These are phyloP conservation scores for Ophion obscuratus DNA, from an alignment of 2,888 invertebrate species.

Conservation along the genomic window DNA sequence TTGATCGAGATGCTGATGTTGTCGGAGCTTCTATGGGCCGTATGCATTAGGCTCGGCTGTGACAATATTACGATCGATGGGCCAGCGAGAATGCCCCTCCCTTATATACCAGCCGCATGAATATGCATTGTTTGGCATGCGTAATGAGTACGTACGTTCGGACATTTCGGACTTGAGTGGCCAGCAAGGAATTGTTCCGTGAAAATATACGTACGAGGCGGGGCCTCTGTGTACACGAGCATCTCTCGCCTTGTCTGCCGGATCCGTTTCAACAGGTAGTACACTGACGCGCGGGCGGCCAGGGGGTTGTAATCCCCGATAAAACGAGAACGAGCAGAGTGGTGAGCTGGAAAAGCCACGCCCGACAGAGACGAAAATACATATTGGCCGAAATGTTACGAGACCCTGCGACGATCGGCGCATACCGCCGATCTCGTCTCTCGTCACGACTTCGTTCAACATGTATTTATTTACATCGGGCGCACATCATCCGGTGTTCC, in stretches of 20 bases:
- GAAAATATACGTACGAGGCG: background rate
- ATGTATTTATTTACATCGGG: background rate
- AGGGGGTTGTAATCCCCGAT: constrained; percentile 41
- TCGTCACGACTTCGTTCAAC: background rate
- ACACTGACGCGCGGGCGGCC: background rate
- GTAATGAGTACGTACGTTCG: constrained; percentile 58
- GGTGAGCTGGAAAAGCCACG: constrained; percentile 23
- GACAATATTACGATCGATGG: constrained; percentile 54
- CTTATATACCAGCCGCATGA: constrained; percentile 41
- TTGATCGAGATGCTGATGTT: constrained; percentile 28
- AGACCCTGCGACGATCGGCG: background rate
- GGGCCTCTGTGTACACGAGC: background rate
- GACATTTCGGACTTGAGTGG: constrained; percentile 54
- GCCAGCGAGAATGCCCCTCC: constrained; percentile 29
- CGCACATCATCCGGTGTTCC: background rate
- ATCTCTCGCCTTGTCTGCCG: constrained; percentile 24
- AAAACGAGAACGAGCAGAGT: constrained; percentile 33
- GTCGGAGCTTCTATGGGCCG: constrained; percentile 6
- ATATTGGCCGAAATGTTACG: constrained; percentile 24
- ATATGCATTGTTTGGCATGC: constrained; percentile 61
- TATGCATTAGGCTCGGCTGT: background rate
- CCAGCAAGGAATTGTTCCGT: constrained; percentile 36
- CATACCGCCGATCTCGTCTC: constrained; percentile 2
- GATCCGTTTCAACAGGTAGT: constrained; percentile 63
- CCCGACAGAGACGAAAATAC: constrained; percentile 45